Conservation (phyloP, 2,113 vertebrate species). For the Dolichotis patagonum region DNA sequence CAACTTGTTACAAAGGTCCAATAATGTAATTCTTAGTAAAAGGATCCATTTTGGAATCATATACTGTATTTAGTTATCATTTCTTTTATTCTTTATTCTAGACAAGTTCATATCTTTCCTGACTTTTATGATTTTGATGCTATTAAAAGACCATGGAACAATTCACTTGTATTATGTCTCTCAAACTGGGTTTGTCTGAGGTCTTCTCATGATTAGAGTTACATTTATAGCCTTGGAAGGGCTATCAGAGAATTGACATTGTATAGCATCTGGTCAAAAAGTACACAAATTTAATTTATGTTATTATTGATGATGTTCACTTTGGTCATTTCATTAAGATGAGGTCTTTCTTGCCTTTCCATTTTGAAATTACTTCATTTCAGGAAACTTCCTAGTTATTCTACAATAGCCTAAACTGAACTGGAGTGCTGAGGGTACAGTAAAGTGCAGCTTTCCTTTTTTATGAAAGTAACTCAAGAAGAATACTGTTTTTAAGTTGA, state of each 20-base stretch:
- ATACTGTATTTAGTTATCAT: not conserved
- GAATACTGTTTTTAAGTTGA: not conserved
- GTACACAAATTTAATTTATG: not conserved
- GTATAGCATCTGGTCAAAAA: not conserved
- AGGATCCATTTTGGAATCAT: not conserved
- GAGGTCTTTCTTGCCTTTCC: not conserved
- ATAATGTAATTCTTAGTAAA: not conserved
- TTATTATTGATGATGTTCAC: not conserved
- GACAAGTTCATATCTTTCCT: not conserved
- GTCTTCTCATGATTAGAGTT: not conserved
- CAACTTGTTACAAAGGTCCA: not conserved
- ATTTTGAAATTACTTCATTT: not conserved
- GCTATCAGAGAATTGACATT: not conserved
- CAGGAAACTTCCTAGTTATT: not conserved
- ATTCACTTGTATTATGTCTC: not conserved
- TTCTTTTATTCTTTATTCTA: not conserved
- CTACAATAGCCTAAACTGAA: not conserved
- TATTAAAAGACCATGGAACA: not conserved
- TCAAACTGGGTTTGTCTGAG: not conserved
- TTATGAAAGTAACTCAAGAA: not conserved
- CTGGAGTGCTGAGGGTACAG: accelerated
- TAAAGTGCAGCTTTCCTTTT: not conserved
- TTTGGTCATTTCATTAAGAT: not conserved
- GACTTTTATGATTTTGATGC: conserved; percentile 25
- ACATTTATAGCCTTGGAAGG: not conserved